Evolutionary conservation across 1,140 invertebrate species (phyloP), one percentile per base, ranked within the genome.

Genomic region (Ips nitidus): DNA sequence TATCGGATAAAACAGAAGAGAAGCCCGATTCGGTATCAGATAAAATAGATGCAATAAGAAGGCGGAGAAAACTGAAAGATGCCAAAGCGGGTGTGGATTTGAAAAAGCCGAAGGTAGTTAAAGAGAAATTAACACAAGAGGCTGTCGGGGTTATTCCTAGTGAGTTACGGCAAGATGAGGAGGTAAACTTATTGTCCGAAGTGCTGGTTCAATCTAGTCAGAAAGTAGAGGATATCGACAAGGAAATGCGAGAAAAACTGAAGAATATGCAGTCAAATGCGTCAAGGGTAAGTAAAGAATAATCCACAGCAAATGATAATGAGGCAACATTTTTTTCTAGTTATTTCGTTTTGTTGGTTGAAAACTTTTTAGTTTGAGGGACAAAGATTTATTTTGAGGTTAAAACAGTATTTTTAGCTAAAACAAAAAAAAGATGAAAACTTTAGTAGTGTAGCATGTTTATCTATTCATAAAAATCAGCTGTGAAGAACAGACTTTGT

Each of bases 111-210:
- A 59, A 71, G 53, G 8, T 52, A 47, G 58, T 8, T n/a, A 70
- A 73, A 58, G 60, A 68, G 59, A 62, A 40, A 38, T 22, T 36
- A 4, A 2, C 39, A 0, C 38, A 52, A 4, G 38, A 52, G 4
- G 7, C 37, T 41, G 7, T 38, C 22, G 56, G 57, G 6, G 6
- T 2, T 52, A 68, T 68, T 50, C 66, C 67, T 22, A 37, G 67
- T 53, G 62, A 71, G 2, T 37, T 75, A 7, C 52, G 66, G 53
- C 66, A 39, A 52, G 75, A 77, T 71, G 78, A 79, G 66, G 78
- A 79, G 53, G 57, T 80, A 4, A 55, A 71, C 52, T 41, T 77
- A 22, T 72, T 79, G 43, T 76, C 79, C 41, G 60, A 77, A 71
- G 74, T 76, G 5, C 62, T 71, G 58, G 70, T 52, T n/a, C 4